phyloP scores from a whole-genome alignment of 2,113 vertebrate genomes.

The Stigmatopora nigra region DNA sequence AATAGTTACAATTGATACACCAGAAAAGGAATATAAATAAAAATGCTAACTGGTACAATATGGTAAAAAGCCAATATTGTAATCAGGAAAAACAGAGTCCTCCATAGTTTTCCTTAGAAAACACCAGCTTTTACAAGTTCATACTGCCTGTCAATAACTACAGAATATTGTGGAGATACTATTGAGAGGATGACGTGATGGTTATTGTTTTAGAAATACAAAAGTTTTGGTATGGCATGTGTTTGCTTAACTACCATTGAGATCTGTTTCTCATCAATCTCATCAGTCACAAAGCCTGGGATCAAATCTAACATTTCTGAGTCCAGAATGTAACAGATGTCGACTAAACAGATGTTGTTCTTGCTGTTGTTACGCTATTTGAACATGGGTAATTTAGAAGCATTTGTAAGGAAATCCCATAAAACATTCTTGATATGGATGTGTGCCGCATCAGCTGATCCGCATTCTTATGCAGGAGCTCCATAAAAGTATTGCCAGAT shows the following conservation, averaged over 20 bases:
- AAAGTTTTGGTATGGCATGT: constrained; percentile 46
- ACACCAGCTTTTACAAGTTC: too few relatives aligned
- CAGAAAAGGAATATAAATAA: too few relatives aligned
- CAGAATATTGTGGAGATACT: constrained; percentile 40
- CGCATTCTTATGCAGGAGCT: constrained; percentile 47
- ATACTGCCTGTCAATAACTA: neutral
- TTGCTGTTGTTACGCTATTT: constrained; percentile 18
- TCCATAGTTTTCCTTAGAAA: too few relatives aligned
- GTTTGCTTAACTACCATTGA: constrained; percentile 60
- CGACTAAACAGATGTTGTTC: constrained; percentile 32
- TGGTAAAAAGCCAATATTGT: too few relatives aligned
- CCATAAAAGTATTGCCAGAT: constrained; percentile 35
- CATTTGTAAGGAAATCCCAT: constrained; percentile 17
- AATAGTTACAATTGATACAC: too few relatives aligned
- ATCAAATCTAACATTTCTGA: constrained; percentile 48
- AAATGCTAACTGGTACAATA: too few relatives aligned
- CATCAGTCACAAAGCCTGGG: constrained; percentile 55
- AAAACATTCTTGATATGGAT: constrained; percentile 7
- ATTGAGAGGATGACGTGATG: constrained; percentile 60
- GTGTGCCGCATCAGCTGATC: constrained; percentile 15
- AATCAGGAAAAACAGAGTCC: too few relatives aligned
- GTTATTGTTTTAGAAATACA: constrained; percentile 49
- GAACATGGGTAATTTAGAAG: constrained; percentile 22
- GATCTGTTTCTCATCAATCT: constrained; percentile 62
- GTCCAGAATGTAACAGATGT: constrained; percentile 47